Evolutionary conservation across 2,113 vertebrate genomes (phyloP), one percentile per base, ranked within the genome.

Genomic region (Nestor notabilis): DNA sequence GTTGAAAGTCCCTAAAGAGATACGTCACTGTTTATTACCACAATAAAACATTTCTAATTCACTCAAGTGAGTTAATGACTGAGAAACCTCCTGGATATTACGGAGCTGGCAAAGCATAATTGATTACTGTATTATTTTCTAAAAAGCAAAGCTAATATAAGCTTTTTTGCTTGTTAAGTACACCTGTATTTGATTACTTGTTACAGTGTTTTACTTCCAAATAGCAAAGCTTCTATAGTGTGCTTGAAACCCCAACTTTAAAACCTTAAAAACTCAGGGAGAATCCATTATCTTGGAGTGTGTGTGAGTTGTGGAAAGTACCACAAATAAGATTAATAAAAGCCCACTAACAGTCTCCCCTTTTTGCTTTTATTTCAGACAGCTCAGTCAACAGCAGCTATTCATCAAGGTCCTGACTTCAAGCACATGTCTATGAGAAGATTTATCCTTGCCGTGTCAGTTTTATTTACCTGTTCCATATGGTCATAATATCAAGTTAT

Each of bases 1-100:
- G 89, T 64, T 89, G 50, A 56, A 93, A 76, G 70, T 93, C 87
- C 91, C 96, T 76, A 52, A 89, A 92, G 94, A 97, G 95, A 93
- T 83, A 41, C 68, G 89, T 82, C 72, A 37, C 50, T 90, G 72
- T 95, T 97, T 95, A 94, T 95, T 95, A 90, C 92, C 52, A 68
- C 85, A 92, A 84, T 92, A 89, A 93, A 94, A 78, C 47, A 84
- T 90, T 80, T 70, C 85, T 96, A 94, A 96, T 92, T 96, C 92
- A 88, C 71, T 97, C 90, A 94, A 94, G 89, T 89, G 89, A 96
- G 85, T 84, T 95, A 97, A 88, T 91, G 88, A 93, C 88, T 61
- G 76, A 71, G 69, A 89, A 92, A 71, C 65, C 80, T 87, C 72
- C 52, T 87, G 52, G 68, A 90, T 94, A 90, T 93, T 94, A 90